These are phyloP conservation scores for Rhabdornis inornatus DNA, from an alignment of 2,113 vertebrate species.

Conservation along the genomic window DNA sequence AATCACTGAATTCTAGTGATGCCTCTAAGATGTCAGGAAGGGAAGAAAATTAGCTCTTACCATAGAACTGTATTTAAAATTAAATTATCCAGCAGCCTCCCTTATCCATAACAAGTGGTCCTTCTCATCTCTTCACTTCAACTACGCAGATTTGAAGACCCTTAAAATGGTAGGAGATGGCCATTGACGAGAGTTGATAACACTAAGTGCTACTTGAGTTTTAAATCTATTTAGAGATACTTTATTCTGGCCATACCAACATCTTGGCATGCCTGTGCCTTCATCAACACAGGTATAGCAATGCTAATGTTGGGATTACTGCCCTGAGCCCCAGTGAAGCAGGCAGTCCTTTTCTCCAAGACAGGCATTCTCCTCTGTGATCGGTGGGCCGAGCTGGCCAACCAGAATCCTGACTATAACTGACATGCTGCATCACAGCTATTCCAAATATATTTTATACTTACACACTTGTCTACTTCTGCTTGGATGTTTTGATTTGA, in stretches of 20 bases:
- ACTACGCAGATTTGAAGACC: background rate
- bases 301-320: background rate
- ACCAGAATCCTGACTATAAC: background rate
- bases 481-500: background rate
- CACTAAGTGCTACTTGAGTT: background rate
- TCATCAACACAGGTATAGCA: background rate
- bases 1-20: background rate
- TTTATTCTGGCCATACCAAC: background rate
- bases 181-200: background rate
- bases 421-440: background rate
- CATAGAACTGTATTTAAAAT: background rate
- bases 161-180: background rate
- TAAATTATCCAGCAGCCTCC: background rate
- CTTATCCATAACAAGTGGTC: background rate
- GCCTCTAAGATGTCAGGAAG: background rate
- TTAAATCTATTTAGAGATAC: background rate
- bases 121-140: background rate
- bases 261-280: background rate
- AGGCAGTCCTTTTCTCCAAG: background rate
- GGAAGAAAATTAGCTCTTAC: background rate
- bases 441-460: background rate
- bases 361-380: background rate
- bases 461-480: background rate
- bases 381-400: accelerated
- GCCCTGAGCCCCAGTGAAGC: background rate